Base-by-base conservation (phyloP, 2,888 invertebrate genomes). In the Ommatoiulus sabulosus region DNA sequence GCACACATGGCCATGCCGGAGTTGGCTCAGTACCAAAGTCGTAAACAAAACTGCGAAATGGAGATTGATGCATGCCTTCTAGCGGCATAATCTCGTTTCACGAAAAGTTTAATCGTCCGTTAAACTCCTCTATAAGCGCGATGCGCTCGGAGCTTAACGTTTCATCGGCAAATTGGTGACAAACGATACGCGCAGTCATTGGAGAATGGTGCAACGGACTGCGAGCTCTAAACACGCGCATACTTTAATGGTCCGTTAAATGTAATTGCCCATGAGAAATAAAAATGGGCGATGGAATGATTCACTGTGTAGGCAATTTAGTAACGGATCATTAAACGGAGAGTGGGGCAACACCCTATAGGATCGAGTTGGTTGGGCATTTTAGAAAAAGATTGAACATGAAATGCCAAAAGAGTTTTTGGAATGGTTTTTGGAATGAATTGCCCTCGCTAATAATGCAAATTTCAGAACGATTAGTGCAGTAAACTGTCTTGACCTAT, bases 241-340 rank as follows among this genome's bases (percentile, higher is more conserved):
- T 3, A 72, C 24, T 72, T 72, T 72, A 72, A 72, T 72, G 72
- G n/a, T n/a, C 72, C 72, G 72, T 72, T 72, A 72, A 72, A 72
- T 72, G 24, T 72, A 72, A 24, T 72, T 72, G 72, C 10, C 24
- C 72, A 24, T 72, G 24, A 24, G 24, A 24, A 72, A 72, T 35
- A 35, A 35, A 35, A 35, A 35, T 35, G 35, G 35, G 35, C 35
- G 35, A 24, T 24, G 24, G 24, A 52, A 72, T 72, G 24, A 63
- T 57, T 63, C 20, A 8, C 48, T 20, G 20, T 20, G 20, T 7
- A 63, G n/a, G 15, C 52, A 17, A 52, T 52, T 20, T 63, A 0
- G 24, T 72, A 72, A 72, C 24, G 72, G 72, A 12, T 3, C 24
- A 24, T 72, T 24, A 72, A 72, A 72, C 10, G 72, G 72, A 72